Evolutionary conservation across 2,113 vertebrate genomes (phyloP), one percentile per base, ranked within the genome.

Genomic region (Catharus fuscescens): DNA sequence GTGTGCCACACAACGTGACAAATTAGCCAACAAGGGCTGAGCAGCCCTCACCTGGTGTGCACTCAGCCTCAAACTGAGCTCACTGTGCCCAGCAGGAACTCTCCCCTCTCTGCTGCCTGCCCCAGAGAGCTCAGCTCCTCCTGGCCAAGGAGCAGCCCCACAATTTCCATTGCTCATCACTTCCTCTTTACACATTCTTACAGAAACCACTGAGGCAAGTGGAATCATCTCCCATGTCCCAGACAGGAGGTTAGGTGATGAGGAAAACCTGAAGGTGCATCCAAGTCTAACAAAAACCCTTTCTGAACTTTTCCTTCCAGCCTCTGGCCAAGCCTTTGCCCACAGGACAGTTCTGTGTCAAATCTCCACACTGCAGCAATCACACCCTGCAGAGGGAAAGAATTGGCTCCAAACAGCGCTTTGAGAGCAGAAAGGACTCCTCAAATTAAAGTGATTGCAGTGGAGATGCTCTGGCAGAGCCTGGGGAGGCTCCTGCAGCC

Each of bases 81-180:
- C 53, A 3, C 0, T 54, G 31, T 3, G 4, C 18, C 18, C 0
- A 32, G 44, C 26, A 53, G 64, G 40, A 25, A 34, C 14, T 4
- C 5, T 21, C 54, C 23, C 61, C 29, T 12, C 65, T 23, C 54
- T 45, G 18, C 60, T 56, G 54, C 0, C 38, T 48, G 19, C 14
- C 32, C 32, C 40, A 17, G 20, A 21, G 25, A 2, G 26, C 29
- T 66, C 44, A 5, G 3, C 67, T 25, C 6, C 4, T 31, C 59
- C 52, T 59, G 57, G 14, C 56, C 76, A 62, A 15, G 18, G 20
- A 14, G 10, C 0, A 5, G 19, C n/a, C 47, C 62, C 52, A 23
- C 6, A 6, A 9, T 6, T 16, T 19, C 25, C 36, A 31, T 10
- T 54, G 28, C 62, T 36, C 54, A 4, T 4, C 1, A 26, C 9